Base-by-base conservation (phyloP, 2,888 invertebrate species). In the Erebia epiphron region DNA sequence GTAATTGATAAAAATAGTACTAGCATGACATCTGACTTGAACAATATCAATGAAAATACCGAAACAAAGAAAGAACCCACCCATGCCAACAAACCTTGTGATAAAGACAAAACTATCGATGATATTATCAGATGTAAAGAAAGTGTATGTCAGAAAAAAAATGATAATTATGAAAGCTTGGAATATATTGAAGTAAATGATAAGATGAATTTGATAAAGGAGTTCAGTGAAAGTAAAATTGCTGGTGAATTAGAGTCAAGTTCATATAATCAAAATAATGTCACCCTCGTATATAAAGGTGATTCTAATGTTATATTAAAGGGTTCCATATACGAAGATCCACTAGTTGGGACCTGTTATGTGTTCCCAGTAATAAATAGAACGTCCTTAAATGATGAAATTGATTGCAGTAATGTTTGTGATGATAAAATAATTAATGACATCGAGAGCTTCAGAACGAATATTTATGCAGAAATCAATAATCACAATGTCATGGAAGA, bases 301-400 rank as follows among this genome's bases (percentile, higher is more conserved):
- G 76, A 80, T 73, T 75, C 80, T 46, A 77, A 79, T 66, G 73
- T 84, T 18, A 71, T 84, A 73, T 75, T 87, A 26, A 85, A 85
- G 74, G 88, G 85, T 11, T 82, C 86, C 46, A 83, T 85, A 63
- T 85, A 82, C 73, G 79, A 86, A 76, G 86, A 86, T 68, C 83
- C 86, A 14, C 75, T 81, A 60, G 78, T 81, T 14, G 86, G 83
- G 16, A 83, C 83, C 14, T 86, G 85, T 72, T 87, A 85, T 74
- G 79, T 86, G 10, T 84, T 88, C 75, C 84, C 87, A 3, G 74
- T 86, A 43, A 73, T 77, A 64, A 76, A 70, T 62, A 75, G 56
- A 60, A 58, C 58, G 50, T 60, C 60, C 0, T 67, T 71, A 49
- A 71, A 67, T 41, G 76, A 76, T 63, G 75, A 78, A 66, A 69